phyloP scores from a whole-genome alignment of 2,888 invertebrate species.

The Amphipyra tragopoginis region DNA sequence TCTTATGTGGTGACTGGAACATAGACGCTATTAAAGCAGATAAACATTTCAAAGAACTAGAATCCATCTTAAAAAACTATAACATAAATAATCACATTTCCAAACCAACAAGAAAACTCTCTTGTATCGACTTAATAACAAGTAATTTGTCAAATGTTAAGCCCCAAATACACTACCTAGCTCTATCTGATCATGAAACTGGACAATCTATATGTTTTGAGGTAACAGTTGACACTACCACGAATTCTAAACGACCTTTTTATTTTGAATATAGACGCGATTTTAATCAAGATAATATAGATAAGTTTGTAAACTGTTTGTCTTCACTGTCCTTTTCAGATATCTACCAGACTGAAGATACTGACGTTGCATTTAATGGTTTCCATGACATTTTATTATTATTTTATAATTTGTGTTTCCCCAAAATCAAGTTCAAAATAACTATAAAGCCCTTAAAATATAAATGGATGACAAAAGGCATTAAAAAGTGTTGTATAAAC shows the following conservation, averaged over 20 bases:
- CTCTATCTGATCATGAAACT: conserved; percentile 4
- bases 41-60: conserved; percentile 2
- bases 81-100: conserved; percentile 2
- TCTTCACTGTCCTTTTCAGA: neutral
- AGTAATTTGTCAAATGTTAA: conserved; percentile 1
- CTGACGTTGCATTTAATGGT: neutral
- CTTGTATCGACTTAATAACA: neutral
- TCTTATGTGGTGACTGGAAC: conserved; percentile 5
- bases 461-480: too few relatives aligned
- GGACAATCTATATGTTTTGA: conserved; percentile 2
- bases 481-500: too few relatives aligned
- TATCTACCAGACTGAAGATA: too few relatives aligned
- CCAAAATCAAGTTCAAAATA: neutral
- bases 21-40: conserved; percentile 1
- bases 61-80: conserved; percentile 1
- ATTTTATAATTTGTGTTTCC: conserved; percentile 1
- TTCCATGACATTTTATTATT: neutral
- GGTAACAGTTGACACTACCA: neutral
- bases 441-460: neutral
- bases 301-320: neutral
- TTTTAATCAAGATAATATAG: neutral
- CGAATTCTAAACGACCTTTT: neutral
- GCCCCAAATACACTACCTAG: neutral
- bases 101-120: neutral
- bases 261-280: conserved; percentile 1